phyloP scores from a whole-genome alignment of 2,888 invertebrate species.

The Erpobdella octoculata region DNA sequence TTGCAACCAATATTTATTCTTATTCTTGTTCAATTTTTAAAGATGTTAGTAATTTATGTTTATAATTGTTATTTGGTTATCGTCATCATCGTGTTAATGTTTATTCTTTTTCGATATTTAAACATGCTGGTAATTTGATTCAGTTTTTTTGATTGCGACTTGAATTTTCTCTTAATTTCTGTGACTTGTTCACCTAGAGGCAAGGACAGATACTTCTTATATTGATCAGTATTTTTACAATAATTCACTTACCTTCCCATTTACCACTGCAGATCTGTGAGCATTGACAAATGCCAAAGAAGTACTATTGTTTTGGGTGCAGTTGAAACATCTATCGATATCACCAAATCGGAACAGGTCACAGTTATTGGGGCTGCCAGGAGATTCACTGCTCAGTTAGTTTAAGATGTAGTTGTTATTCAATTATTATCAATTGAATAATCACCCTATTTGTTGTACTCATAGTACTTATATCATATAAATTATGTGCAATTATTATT shows the following conservation, averaged over 20 bases:
- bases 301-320: constrained; percentile 52
- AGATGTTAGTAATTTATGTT: too few relatives aligned
- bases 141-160: too few relatives aligned
- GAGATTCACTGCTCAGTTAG: constrained; percentile 42
- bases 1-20: too few relatives aligned
- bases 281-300: constrained; percentile 52
- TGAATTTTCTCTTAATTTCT: too few relatives aligned
- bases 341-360: constrained; percentile 51
- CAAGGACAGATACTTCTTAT: too few relatives aligned
- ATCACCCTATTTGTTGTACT: background rate
- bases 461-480: background rate
- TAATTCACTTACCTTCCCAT: background rate
- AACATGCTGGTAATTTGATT: too few relatives aligned
- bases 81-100: too few relatives aligned
- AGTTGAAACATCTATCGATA: constrained; percentile 49
- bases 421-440: background rate
- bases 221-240: background rate
- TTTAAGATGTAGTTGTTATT: background rate
- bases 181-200: too few relatives aligned
- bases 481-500: background rate
- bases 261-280: constrained; percentile 45
- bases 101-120: too few relatives aligned
- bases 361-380: constrained; percentile 49
- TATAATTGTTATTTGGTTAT: too few relatives aligned
- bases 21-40: too few relatives aligned